Conservation (phyloP, 2,888 invertebrate species). For the Lasiommata megera region DNA sequence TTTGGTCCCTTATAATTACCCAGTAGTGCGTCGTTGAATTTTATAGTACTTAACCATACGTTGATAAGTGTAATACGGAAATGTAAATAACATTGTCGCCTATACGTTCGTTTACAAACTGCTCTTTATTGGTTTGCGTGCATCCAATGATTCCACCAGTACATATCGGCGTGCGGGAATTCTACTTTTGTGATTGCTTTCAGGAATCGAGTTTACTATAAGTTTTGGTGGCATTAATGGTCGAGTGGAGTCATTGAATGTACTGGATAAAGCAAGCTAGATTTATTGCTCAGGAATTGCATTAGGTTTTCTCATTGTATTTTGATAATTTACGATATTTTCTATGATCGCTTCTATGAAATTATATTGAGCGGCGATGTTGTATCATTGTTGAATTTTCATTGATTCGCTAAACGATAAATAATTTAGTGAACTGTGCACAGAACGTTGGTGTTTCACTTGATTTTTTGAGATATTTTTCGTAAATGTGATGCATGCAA, state of each 20-base stretch:
- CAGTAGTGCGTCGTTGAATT: constrained; percentile 66
- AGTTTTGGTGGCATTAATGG: not conserved
- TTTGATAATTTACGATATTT: constrained; percentile 60
- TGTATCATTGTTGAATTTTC: constrained; percentile 69
- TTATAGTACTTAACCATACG: constrained; percentile 54
- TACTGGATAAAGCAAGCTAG: constrained; percentile 39
- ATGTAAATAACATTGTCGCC: constrained; percentile 63
- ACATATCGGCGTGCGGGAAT: not conserved
- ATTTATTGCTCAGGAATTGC: constrained; percentile 77
- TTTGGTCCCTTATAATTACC: constrained; percentile 63
- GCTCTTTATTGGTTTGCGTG: constrained; percentile 30
- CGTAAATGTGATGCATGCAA: constrained; percentile 69
- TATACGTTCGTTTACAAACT: constrained; percentile 47
- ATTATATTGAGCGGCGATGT: constrained; percentile 54
- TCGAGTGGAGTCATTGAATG: constrained; percentile 32
- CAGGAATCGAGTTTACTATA: not conserved
- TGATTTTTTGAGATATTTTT: constrained; percentile 77
- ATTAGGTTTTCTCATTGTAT: constrained; percentile 65
- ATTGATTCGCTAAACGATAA: constrained; percentile 59
- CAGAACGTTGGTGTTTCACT: constrained; percentile 80
- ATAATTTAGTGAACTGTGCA: constrained; percentile 73
- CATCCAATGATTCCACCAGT: constrained; percentile 29
- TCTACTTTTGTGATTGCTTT: not conserved
- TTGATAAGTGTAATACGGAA: constrained; percentile 48
- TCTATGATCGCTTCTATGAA: constrained; percentile 60